Evolutionary conservation across 2,888 invertebrate genomes (phyloP).

Genomic region (Dione vanillae): DNA sequence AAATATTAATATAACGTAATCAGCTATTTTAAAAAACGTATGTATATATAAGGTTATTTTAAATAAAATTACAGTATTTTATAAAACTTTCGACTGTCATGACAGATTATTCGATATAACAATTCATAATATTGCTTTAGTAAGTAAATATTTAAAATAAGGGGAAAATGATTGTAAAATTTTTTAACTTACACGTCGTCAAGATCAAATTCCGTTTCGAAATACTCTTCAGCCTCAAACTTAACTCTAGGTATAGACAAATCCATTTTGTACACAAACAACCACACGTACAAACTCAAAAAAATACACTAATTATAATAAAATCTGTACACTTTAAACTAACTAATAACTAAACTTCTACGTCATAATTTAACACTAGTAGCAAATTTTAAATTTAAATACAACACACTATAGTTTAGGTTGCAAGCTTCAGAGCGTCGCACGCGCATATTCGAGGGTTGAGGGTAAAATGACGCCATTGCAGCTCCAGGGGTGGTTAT

Average conservation of each 20-base stretch:
- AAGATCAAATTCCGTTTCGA: conserved; percentile 64
- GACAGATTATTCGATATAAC: too few relatives aligned
- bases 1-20: background rate
- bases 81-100: too few relatives aligned
- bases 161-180: background rate
- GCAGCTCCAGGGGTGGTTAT: conserved; percentile 36
- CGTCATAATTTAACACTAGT: conserved; percentile 39
- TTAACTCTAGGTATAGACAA: conserved; percentile 71
- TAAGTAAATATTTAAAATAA: background rate
- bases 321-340: conserved; percentile 43
- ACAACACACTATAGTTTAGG: conserved; percentile 54
- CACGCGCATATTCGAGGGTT: conserved; percentile 69
- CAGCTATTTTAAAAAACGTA: background rate
- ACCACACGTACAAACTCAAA: conserved; percentile 21
- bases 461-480: conserved; percentile 61
- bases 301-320: conserved; percentile 48
- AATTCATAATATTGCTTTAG: background rate
- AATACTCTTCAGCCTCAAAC: conserved; percentile 62
- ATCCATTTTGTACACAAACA: conserved; percentile 67
- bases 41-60: too few relatives aligned
- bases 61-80: too few relatives aligned
- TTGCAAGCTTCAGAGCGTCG: conserved; percentile 56
- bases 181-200: conserved; percentile 52
- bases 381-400: conserved; percentile 39
- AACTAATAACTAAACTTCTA: conserved; percentile 11